These are phyloP conservation scores for Notamacropus eugenii DNA, from an alignment of 2,797 vertebrate genomes.

Conservation along the genomic window DNA sequence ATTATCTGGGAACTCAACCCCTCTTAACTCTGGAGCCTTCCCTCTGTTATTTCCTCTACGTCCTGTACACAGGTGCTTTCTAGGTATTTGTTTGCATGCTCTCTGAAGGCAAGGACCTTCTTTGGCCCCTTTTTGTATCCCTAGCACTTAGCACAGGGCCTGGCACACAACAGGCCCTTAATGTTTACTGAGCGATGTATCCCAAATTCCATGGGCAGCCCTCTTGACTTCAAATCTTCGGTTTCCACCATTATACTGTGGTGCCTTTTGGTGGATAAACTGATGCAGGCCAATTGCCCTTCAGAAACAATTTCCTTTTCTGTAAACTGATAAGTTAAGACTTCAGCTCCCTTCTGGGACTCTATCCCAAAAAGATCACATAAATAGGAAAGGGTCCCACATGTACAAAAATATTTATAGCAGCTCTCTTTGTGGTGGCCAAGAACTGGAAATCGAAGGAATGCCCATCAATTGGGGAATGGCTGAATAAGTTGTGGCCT, in stretches of 20 bases:
- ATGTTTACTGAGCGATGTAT: background rate
- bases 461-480: too few species aligned
- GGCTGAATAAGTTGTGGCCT: too few species aligned
- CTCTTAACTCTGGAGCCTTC: background rate
- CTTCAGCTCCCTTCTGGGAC: background rate
- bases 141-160: background rate
- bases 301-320: background rate
- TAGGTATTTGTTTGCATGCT: background rate
- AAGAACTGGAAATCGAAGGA: too few species aligned
- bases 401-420: too few species aligned
- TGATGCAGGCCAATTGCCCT: background rate
- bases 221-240: background rate
- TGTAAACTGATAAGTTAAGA: background rate
- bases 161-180: background rate
- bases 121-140: background rate
- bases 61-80: background rate
- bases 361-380: too few species aligned
- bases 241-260: background rate
- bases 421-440: too few species aligned
- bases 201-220: background rate
- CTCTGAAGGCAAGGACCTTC: background rate
- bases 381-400: too few species aligned
- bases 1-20: background rate
- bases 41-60: background rate
- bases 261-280: background rate